Percentiles rank a stretch among this genome's conserved stretches.
These are phyloP conservation scores for Platycnemis pennipes DNA, from an alignment of 2,888 invertebrate species.

Conservation along the genomic window DNA sequence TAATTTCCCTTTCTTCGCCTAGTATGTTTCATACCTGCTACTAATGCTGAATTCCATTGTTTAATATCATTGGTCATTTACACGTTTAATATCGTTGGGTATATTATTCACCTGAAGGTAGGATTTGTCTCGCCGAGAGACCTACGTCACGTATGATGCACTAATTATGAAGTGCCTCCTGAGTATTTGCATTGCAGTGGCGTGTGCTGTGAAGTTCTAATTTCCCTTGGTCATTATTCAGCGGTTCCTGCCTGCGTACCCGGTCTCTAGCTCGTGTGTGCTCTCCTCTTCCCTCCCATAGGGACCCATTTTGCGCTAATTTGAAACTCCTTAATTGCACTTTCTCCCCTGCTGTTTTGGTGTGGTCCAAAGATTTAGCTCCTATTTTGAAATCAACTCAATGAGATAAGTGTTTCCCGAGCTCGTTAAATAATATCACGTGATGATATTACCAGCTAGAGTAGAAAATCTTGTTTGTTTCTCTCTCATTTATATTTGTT, in stretches of 20 bases:
- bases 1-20: too few species aligned
- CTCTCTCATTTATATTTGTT: too few species aligned
- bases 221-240: neutral
- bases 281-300: neutral
- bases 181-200: neutral
- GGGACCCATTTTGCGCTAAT: neutral
- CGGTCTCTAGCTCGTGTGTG: neutral
- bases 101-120: too few species aligned
- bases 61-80: too few species aligned
- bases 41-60: too few species aligned
- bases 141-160: neutral
- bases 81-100: too few species aligned
- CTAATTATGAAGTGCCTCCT: neutral
- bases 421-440: neutral
- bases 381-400: neutral
- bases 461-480: neutral
- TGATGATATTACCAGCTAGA: neutral
- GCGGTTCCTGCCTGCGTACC: neutral
- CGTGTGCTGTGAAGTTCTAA: neutral
- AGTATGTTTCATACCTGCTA: too few species aligned
- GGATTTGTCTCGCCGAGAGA: neutral
- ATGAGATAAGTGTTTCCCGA: neutral
- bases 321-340: slow-evolving; percentile 22
- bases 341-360: neutral
- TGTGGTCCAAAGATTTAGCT: neutral